These are phyloP conservation scores for Tichodroma muraria DNA, from an alignment of 2,113 vertebrate species.

Conservation along the genomic window DNA sequence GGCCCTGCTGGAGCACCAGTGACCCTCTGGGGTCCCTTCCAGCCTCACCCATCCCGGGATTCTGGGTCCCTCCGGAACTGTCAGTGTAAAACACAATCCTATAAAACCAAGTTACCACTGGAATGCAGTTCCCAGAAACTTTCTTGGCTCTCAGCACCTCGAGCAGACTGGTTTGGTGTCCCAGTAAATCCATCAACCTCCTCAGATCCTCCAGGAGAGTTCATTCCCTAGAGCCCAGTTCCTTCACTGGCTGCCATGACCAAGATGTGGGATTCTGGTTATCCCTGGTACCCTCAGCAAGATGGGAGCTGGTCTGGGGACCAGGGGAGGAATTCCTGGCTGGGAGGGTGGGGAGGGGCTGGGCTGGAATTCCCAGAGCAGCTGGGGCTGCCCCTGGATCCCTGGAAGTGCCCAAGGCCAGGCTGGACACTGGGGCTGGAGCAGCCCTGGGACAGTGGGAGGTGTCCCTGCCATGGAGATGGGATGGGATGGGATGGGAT, in stretches of 20 bases:
- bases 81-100: fast-evolving
- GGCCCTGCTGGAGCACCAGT: not conserved
- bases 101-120: not conserved
- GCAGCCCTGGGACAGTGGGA: not conserved
- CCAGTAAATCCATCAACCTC: not conserved
- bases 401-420: not conserved
- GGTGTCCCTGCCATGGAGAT: not conserved
- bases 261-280: not conserved
- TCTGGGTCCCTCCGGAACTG: not conserved
- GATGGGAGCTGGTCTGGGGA: not conserved
- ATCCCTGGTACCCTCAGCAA: not conserved
- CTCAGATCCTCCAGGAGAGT: not conserved
- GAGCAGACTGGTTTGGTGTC: not conserved
- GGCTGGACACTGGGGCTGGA: not conserved
- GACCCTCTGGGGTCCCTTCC: not conserved
- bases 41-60: not conserved
- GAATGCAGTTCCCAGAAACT: not conserved
- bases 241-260: not conserved
- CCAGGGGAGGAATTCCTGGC: not conserved
- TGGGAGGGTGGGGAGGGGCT: not conserved
- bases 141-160: not conserved
- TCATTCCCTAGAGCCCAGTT: not conserved
- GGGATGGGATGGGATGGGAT: not conserved
- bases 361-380: not conserved
- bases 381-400: not conserved